Base-by-base conservation (phyloP, 2,797 vertebrate genomes). In the Myotis vivesi region DNA sequence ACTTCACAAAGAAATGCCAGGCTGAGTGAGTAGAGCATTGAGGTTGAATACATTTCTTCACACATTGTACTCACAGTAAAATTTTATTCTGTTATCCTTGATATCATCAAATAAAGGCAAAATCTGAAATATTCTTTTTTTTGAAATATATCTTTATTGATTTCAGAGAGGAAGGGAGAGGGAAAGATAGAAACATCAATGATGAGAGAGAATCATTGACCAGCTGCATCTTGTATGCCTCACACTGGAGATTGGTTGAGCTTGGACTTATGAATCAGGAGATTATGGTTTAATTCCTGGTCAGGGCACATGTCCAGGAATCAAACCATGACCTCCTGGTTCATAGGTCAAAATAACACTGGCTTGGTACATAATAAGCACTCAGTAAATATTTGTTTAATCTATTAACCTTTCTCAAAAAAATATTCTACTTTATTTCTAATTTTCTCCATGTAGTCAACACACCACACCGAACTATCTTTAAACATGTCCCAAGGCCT, bases 1-100 rank as follows among this genome's bases (percentile, higher is more conserved):
- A 95, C 87, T 97, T 97, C 97, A 95, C 96, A 97, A 93, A 94
- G 96, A 97, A 96, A 97, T 95, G 93, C 96, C 97, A 97, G 87
- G 46, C 95, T 93, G 87, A 89, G 66, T 69, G 87, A 92, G 89
- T 95, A 25, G 85, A 93, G 92, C 94, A 89, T 51, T 84, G 77
- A 94, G 94, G 83, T 92, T 77, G 86, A 94, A 97, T 80, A 73
- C 92, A 86, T 90, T 94, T 90, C 82, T 94, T 95, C 87, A 95
- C 71, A 94, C 23, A 0, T 93, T 79, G 38, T 90, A 95, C 90
- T 95, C 90, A 73, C 8, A 49, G 38, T 95, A 73, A 95, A 96
- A 95, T 33, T 90, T 83, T 77, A 77, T 93, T 95, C 94, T 87
- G n/a, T 93, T 94, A 88, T 88, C 85, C 66, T 86, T 64, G 69